Conservation (phyloP, 2,888 invertebrate genomes). For the Melikaiella ostensackeni region DNA sequence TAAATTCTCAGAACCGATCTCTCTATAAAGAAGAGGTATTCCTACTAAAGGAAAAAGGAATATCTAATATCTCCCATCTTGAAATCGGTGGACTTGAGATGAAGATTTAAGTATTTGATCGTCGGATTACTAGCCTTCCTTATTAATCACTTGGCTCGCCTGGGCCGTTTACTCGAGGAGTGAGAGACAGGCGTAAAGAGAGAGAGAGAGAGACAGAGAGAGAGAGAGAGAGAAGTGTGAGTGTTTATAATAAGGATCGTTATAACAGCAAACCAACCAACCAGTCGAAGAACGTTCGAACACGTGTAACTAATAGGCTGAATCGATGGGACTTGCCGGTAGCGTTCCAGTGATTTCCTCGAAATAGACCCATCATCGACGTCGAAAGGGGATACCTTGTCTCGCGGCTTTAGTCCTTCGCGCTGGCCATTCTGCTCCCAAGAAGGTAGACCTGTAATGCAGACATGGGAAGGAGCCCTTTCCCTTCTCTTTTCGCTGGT, state of each 20-base stretch:
- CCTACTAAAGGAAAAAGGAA: slow-evolving; percentile 1
- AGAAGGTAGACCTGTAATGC: slow-evolving; percentile 57
- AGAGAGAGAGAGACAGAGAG: neutral
- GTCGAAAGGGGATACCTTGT: slow-evolving; percentile 53
- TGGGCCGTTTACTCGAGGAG: neutral
- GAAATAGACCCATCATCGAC: slow-evolving; percentile 62
- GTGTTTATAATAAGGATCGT: slow-evolving; percentile 39
- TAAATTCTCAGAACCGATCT: slow-evolving; percentile 23
- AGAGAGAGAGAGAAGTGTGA: slow-evolving; percentile 13
- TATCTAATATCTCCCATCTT: slow-evolving; percentile 34
- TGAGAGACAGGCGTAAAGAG: slow-evolving; percentile 3
- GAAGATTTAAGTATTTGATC: slow-evolving; percentile 26
- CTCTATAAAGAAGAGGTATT: slow-evolving; percentile 8
- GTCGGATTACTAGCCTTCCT: slow-evolving; percentile 27
- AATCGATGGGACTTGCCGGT: slow-evolving; percentile 49
- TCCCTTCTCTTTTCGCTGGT: slow-evolving; percentile 53
- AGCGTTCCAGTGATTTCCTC: slow-evolving; percentile 59
- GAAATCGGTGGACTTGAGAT: slow-evolving; percentile 13
- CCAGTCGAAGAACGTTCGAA: slow-evolving; percentile 32
- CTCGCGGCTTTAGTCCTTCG: slow-evolving; percentile 51
- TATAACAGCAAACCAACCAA: slow-evolving; percentile 34
- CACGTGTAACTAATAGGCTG: slow-evolving; percentile 40
- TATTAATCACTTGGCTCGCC: slow-evolving; percentile 30
- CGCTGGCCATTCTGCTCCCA: slow-evolving; percentile 50
- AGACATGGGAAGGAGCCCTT: slow-evolving; percentile 59